Evolutionary conservation across 35 echinoderm and acorn worm genomes (phyloP).

Genomic region (Eucidaris tribuloides): DNA sequence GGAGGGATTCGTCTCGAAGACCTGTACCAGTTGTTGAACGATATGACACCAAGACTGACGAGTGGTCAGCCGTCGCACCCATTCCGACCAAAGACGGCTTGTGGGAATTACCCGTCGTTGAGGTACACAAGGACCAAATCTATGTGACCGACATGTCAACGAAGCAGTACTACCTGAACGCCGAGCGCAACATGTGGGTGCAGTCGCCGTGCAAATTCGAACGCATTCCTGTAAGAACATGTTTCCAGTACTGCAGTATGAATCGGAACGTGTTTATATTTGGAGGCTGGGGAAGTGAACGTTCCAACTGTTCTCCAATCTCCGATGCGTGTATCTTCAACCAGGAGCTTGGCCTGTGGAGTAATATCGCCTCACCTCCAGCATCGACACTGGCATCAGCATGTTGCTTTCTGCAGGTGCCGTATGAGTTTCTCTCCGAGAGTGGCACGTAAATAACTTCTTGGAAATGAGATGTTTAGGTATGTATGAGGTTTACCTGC

Average conservation of each 20-base stretch:
- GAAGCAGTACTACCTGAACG: constrained; percentile 67
- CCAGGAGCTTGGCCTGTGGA: constrained; percentile 84
- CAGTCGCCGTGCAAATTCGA: constrained; percentile 52
- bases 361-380: constrained; percentile 89
- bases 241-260: constrained; percentile 92
- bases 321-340: constrained; percentile 96
- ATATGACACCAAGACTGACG: constrained; percentile 89
- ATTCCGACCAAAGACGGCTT: constrained; percentile 73
- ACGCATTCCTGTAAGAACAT: constrained; percentile 76
- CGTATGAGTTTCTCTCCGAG: constrained; percentile 91
- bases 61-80: constrained; percentile 71
- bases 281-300: constrained; percentile 79
- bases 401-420: constrained; percentile 93
- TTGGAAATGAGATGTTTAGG: not conserved
- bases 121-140: constrained; percentile 79
- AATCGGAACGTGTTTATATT: constrained; percentile 92
- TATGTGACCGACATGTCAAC: constrained; percentile 91
- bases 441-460: constrained; percentile 3
- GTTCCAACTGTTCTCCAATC: constrained; percentile 54
- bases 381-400: constrained; percentile 93
- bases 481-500: not conserved
- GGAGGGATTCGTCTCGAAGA: constrained; percentile 69
- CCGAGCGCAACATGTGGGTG: constrained; percentile 67
- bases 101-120: constrained; percentile 98
- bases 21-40: constrained; percentile 78